Conservation (phyloP, 2,797 vertebrate genomes). For the Pseudochirops corinnae region DNA sequence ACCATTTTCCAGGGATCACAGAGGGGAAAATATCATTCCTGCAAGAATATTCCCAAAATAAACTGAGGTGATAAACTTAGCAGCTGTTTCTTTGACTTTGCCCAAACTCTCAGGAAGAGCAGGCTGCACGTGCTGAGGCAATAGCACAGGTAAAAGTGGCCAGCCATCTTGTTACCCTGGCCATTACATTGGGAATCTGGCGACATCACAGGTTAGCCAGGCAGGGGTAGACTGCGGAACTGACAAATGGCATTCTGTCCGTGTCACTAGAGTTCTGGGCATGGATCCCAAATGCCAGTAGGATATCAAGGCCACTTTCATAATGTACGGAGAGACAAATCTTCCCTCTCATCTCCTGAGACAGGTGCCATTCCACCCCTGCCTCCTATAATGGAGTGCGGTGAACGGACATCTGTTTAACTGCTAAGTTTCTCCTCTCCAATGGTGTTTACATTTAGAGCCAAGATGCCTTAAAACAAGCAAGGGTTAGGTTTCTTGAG, state of each 20-base stretch:
- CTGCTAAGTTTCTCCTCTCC: conserved; percentile 67
- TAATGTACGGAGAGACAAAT: conserved; percentile 74
- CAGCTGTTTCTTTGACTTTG: conserved; percentile 32
- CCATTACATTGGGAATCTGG: conserved; percentile 66
- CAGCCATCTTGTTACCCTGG: conserved; percentile 46
- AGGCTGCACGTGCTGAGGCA: not conserved
- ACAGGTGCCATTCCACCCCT: conserved; percentile 29
- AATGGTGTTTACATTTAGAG: not conserved
- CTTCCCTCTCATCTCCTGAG: conserved; percentile 76
- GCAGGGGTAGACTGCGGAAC: not conserved
- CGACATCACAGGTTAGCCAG: conserved; percentile 55
- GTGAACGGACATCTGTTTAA: conserved; percentile 72
- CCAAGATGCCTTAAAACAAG: not conserved
- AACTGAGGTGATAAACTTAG: conserved; percentile 61
- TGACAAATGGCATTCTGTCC: conserved; percentile 78
- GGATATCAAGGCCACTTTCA: conserved; percentile 73
- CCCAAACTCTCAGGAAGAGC: conserved; percentile 40
- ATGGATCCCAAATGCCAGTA: conserved; percentile 69
- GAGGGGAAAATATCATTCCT: not conserved
- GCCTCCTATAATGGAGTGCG: conserved; percentile 60
- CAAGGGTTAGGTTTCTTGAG: not conserved
- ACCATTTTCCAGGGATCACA: conserved; percentile 20
- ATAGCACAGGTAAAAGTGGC: not conserved
- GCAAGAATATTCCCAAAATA: conserved; percentile 32
- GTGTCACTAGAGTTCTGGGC: conserved; percentile 69